phyloP scores from a whole-genome alignment of 2,113 vertebrate species.

The Ochotona curzoniae region DNA sequence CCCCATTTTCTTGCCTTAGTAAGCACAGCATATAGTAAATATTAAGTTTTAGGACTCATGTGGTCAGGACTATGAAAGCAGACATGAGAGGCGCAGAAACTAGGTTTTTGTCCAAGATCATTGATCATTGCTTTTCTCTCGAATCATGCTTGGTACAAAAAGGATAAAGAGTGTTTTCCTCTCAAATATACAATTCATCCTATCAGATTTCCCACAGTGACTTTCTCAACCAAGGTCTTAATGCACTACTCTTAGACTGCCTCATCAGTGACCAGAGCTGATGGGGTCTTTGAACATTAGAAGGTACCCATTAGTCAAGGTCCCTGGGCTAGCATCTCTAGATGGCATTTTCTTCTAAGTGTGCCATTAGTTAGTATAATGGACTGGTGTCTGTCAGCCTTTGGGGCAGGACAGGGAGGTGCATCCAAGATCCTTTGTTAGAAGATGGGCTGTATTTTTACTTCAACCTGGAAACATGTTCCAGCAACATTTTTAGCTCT shows the following conservation, averaged over 20 bases:
- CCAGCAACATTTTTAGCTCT: conserved; percentile 74
- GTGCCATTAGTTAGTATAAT: conserved; percentile 78
- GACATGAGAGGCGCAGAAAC: neutral
- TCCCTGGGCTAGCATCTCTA: conserved; percentile 72
- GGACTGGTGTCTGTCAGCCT: conserved; percentile 75
- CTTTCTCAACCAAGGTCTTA: conserved; percentile 67
- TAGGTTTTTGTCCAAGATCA: conserved; percentile 33
- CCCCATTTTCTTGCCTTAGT: conserved; percentile 6
- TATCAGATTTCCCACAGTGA: conserved; percentile 65
- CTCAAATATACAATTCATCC: conserved; percentile 50
- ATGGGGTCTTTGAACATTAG: conserved; percentile 81
- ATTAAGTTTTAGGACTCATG: neutral
- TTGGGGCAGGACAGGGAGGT: conserved; percentile 53
- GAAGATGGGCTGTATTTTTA: conserved; percentile 55
- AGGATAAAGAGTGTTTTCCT: conserved; percentile 38
- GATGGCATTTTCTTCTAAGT: conserved; percentile 78
- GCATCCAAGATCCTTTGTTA: conserved; percentile 72
- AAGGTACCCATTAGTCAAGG: conserved; percentile 79
- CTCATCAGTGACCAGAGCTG: conserved; percentile 75
- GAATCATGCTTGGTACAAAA: conserved; percentile 39
- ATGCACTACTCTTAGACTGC: conserved; percentile 69
- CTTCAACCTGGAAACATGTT: conserved; percentile 72
- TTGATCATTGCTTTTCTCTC: conserved; percentile 49
- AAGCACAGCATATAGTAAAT: neutral
- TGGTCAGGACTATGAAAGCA: neutral